A percentile compares a stretch with the other conserved stretches of the same genome.
Conservation (phyloP, 2,113 vertebrate genomes). For the Myiagra hebetior region DNA sequence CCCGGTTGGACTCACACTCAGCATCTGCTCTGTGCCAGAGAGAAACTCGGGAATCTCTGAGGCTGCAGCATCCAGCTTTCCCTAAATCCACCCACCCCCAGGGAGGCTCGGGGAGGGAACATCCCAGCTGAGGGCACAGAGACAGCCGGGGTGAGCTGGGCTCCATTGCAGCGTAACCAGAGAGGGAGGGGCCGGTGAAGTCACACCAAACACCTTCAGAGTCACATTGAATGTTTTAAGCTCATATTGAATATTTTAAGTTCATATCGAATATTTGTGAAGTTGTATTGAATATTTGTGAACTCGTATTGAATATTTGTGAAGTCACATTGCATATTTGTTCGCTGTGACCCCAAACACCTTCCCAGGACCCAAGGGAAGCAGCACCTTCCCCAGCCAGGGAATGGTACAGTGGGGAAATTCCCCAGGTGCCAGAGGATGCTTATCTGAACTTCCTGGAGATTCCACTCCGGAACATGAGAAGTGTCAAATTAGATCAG, state of each 20-base stretch:
- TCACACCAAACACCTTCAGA: background rate
- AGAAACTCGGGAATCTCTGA: background rate
- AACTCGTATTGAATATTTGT: background rate
- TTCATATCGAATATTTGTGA: background rate
- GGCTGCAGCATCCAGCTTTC: background rate
- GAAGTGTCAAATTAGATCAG: background rate
- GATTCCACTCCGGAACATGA: background rate
- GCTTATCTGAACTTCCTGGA: background rate
- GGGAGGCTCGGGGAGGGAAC: background rate
- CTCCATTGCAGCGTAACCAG: accelerated
- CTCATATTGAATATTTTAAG: background rate
- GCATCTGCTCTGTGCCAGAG: background rate
- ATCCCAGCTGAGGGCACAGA: background rate
- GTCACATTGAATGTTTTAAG: background rate
- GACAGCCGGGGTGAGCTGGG: background rate
- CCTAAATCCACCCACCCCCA: too few species aligned
- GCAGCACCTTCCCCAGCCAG: background rate
- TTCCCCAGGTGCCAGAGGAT: background rate
- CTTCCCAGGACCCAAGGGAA: background rate
- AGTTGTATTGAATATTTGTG: background rate
- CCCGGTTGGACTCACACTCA: background rate
- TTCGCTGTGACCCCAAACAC: background rate
- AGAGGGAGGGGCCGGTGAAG: background rate
- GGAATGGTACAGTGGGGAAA: background rate
- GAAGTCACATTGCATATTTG: background rate